Base-by-base conservation (phyloP, 2,113 vertebrate species). In the Ovis canadensis region DNA sequence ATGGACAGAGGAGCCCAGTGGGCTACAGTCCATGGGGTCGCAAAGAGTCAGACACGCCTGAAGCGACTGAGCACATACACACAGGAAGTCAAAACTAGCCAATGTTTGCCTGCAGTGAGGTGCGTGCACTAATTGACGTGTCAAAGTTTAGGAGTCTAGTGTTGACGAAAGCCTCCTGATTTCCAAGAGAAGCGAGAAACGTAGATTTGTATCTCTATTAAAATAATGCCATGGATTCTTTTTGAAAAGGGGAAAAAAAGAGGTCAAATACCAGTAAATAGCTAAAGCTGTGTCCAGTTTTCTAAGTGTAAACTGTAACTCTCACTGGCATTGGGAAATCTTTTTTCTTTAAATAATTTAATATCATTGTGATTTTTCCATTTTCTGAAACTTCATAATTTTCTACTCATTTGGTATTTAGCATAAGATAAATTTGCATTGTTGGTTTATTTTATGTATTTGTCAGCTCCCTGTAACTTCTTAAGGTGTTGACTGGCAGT, bases 381-480 rank as follows among this genome's bases (percentile, higher is more conserved):
- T 92, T 55, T 91, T 95, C 50, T 62, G 31, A 84, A 84, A 87
- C 55, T 55, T 86, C 71, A 29, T 84, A 50, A 54, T 88, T 95
- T 91, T 29, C 55, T 90, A 29, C 71, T 64, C 31, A 48, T 74
- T 77, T 92, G 27, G 23, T 78, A 59, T 96, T 93, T 93, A 60
- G 40, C 40, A 83, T 59, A 94, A 84, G 27, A n/a, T 95, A 84
- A 95, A 29, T 96, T 87, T 92, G 50, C 67, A 36, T 29, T 80
- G 8, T 94, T 95, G 11, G 29, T 84, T 94, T 82, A 80, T 89
- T 97, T 97, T 71, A 45, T 89, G 7, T 78, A 59, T 84, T 82
- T 92, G 15, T 91, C 48, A 14, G 7, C 27, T 86, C 17, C 43
- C 17, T 90, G 33, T 88, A 21, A 64, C 83, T 91, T 94, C n/a